Evolutionary conservation across 2,113 vertebrate species (phyloP).

Genomic region (Pelecanus crispus): DNA sequence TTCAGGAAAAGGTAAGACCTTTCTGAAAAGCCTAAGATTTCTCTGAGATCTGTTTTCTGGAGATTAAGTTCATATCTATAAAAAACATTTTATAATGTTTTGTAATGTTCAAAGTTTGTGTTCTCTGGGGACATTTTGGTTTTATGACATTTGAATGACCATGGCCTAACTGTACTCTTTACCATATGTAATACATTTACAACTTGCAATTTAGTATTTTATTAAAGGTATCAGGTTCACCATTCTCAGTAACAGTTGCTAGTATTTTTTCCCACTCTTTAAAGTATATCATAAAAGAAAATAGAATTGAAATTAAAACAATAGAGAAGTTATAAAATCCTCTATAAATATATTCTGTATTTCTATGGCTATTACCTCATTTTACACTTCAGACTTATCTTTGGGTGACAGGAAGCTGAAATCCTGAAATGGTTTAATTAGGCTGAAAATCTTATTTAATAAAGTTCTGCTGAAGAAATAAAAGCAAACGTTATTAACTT

Average conservation of each 20-base stretch:
- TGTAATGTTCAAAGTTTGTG: neutral
- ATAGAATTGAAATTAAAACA: slow-evolving; percentile 28
- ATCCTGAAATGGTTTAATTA: slow-evolving; percentile 41
- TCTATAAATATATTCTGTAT: neutral
- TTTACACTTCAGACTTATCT: slow-evolving; percentile 38
- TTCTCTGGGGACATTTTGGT: neutral
- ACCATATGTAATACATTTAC: neutral
- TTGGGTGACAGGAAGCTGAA: slow-evolving; percentile 18
- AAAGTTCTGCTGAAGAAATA: neutral
- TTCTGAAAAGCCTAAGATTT: neutral
- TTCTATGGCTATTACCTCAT: slow-evolving; percentile 21
- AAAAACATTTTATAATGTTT: too few species aligned
- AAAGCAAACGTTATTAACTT: neutral
- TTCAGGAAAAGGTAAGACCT: neutral
- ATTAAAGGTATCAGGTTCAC: neutral
- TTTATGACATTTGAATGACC: neutral
- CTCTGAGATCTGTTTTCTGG: neutral
- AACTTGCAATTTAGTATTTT: neutral
- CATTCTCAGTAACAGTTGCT: neutral
- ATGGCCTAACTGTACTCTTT: neutral
- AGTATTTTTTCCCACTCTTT: neutral
- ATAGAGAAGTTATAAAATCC: neutral
- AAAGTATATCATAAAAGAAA: slow-evolving; percentile 2
- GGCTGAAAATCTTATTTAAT: slow-evolving; percentile 44
- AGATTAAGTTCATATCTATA: neutral